Percentiles rank a stretch among this genome's conserved stretches.
Evolutionary conservation across 2,888 invertebrate genomes (phyloP).

Genomic region (Gnatocerus cornutus): DNA sequence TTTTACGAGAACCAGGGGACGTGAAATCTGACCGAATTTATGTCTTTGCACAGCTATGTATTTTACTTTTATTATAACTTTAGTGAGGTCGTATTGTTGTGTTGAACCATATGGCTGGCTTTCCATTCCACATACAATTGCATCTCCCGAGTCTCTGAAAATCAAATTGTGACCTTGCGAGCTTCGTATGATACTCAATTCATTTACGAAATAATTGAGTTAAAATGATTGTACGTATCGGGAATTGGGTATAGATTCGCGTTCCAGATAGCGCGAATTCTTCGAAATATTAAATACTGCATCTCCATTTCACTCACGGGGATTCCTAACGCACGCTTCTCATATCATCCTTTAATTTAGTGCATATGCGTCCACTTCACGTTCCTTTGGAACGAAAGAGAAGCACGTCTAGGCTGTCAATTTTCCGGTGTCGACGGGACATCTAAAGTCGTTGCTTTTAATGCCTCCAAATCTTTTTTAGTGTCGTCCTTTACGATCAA

Average conservation of each 20-base stretch:
- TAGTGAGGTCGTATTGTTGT: conserved; percentile 3
- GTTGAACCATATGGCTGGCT: neutral
- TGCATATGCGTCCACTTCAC: conserved; percentile 23
- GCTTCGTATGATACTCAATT: no score
- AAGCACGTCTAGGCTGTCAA: conserved; percentile 50
- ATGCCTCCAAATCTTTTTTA: conserved; percentile 50
- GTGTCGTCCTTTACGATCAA: conserved; percentile 34
- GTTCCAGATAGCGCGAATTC: neutral
- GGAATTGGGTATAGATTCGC: no score
- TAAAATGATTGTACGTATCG: no score
- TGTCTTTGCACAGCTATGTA: conserved; percentile 8
- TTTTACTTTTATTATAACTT: conserved; percentile 8
- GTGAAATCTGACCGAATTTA: conserved; percentile 6
- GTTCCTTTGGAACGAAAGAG: conserved; percentile 13
- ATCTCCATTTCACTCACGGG: conserved; percentile 1
- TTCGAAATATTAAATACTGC: conserved; percentile 33
- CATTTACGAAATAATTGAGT: no score
- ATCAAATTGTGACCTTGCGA: no score
- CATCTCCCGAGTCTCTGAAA: no score
- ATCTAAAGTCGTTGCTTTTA: conserved; percentile 47
- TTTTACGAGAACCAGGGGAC: neutral
- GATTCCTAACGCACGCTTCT: conserved; percentile 21
- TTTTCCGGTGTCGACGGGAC: conserved; percentile 45
- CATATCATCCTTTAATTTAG: conserved; percentile 36
- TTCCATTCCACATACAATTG: no score